Evolutionary conservation across 2,888 invertebrate genomes (phyloP), one percentile per base, ranked within the genome.

Genomic region (Imbricaverruca yamaguchii): DNA sequence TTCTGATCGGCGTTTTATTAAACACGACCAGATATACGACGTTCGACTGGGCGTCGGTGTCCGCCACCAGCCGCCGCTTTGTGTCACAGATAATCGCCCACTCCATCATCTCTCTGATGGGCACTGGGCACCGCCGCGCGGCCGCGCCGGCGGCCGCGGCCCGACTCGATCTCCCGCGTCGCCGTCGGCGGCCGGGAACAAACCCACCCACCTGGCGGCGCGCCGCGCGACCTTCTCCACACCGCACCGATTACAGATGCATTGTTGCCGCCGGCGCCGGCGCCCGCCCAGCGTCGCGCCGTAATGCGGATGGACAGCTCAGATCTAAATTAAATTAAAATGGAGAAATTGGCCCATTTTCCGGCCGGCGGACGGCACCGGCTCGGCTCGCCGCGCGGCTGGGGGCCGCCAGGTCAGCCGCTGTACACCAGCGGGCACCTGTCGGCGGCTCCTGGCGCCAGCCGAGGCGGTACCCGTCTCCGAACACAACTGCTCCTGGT

Each of bases 291-390:
- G 13, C 10, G n/a, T 8, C 39, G n/a, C 13, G 13, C n/a, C 1
- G 12, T 25, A n/a, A 25, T 13, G 67, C 13, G 13, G 67, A 23
- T 25, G 4, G 67, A 25, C 67, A 67, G 25, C n/a, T n/a, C 10
- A 67, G 67, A n/a, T 67, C 67, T 25, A 67, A 67, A 67, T 67
- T 67, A 25, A 67, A 67, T 67, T 67, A 67, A 67, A n/a, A 25
- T 67, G 67, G 25, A 67, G 25, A 67, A 25, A 67, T 25, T 67
- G 67, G 67, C 23, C 23, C 67, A 25, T 67, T 67, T 67, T 67
- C n/a, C 13, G 67, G 25, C n/a, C 13, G 25, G 25, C 25, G 67
- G 67, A 23, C 13, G 67, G 67, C 25, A 39, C 39, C 39, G 39
- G 39, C 39, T 39, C 39, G 39, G 39, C 39, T 39, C 39, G 39